Conservation (phyloP, 2,113 vertebrate genomes). For the rat (Rattus norvegicus) region GRCr8 NC_086036.1:32207001-32207500, state of each 20-base stretch:
- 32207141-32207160: background rate
- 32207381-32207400: conserved; percentile 29
- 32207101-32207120: background rate
- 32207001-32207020: background rate
- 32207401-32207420: conserved; percentile 6
- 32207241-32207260: conserved; percentile 43
- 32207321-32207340: conserved; percentile 61
- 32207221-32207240: background rate
- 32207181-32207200: background rate
- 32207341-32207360: conserved; percentile 65
- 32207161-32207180: background rate
- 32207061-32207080: background rate
- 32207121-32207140: background rate
- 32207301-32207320: conserved; percentile 40
- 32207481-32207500: conserved; percentile 42
- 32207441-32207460: conserved; percentile 34
- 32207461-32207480: conserved; percentile 17
- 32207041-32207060: background rate
- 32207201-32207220: background rate
- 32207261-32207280: conserved; percentile 64
- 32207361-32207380: conserved; percentile 36
- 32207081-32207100: background rate
- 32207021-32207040: background rate
- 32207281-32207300: conserved; percentile 44
- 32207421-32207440: conserved; percentile 55